A percentile compares a stretch with the other conserved stretches of the same genome.
Evolutionary conservation across 1,140 invertebrate genomes (phyloP).

Genomic region (Drosophila bifasciata): DNA sequence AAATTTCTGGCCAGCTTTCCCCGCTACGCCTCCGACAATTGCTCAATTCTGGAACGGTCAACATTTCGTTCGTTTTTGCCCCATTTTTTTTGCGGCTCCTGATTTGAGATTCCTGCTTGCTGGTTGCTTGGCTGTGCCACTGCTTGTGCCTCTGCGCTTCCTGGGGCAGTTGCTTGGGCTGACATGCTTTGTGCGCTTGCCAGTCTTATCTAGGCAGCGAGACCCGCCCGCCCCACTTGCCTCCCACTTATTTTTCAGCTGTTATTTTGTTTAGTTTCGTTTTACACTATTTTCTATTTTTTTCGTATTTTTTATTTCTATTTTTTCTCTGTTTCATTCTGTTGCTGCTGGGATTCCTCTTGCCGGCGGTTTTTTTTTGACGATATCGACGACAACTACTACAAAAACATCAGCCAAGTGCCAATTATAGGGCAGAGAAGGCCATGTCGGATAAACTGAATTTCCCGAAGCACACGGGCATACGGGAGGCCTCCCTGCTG

Average conservation of each 20-base stretch:
- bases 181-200: constrained; percentile 69
- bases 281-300: constrained; percentile 73
- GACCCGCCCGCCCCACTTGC: not conserved
- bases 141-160: constrained; percentile 40
- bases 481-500: constrained; percentile 94
- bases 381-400: constrained; percentile 38
- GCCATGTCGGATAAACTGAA: constrained; percentile 84
- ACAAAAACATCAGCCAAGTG: constrained; percentile 85
- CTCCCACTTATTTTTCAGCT: constrained; percentile 45
- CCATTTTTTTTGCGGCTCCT: constrained; percentile 10
- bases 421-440: constrained; percentile 85
- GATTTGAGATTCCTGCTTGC: constrained; percentile 7
- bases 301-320: constrained; percentile 32
- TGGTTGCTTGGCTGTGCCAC: constrained; percentile 14
- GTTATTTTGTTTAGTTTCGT: constrained; percentile 79
- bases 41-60: constrained; percentile 71
- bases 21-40: constrained; percentile 60
- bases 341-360: constrained; percentile 10
- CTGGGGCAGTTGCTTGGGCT: constrained; percentile 61
- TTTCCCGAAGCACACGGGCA: constrained; percentile 87
- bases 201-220: constrained; percentile 44
- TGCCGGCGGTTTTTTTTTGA: constrained; percentile 25
- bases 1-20: constrained; percentile 58
- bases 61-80: constrained; percentile 25
- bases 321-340: constrained; percentile 28